Evolutionary conservation across 2,888 invertebrate species (phyloP), one percentile per base, ranked within the genome.

Genomic region (Harpagoxenus sublaevis): DNA sequence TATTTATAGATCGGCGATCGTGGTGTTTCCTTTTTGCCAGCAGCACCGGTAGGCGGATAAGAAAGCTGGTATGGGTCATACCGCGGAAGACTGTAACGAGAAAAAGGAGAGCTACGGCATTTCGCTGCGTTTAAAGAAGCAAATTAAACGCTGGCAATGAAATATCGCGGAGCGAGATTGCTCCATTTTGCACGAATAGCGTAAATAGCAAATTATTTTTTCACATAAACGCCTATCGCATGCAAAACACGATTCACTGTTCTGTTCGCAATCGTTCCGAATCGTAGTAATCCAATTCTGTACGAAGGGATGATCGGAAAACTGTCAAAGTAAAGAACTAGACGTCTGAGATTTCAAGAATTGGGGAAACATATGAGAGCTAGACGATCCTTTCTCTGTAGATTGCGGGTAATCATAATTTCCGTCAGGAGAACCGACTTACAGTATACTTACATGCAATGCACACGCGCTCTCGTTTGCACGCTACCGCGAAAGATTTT

Each of bases 21-120:
- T 84, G 71, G 75, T 89, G 83, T 81, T 89, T 90, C 87, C 87
- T 89, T 88, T 88, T 92, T 91, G 87, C 84, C 82, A 78, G 39
- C 66, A 68, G 66, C 70, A 42, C 82, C 83, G 77, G 51, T 70
- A 88, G 83, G 78, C 86, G 83, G 88, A 91, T 88, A 92, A 87
- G 89, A 92, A 92, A 93, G 92, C 91, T 89, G 87, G 62, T 78
- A 82, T 84, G 85, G 74, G 83, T 79, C 81, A 23, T 23, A 84
- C 74, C 84, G 86, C 84, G 84, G 85, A 88, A 88, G 85, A 84
- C 63, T 68, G 65, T 31, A 66, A 84, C 57, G 82, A 88, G 83
- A 89, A 91, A 88, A 89, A 88, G 60, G 53, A 86, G 35, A 28
- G n/a, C 28, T 60, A 57, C 55, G 35, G 82, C 84, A 70, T 90